phyloP scores from a whole-genome alignment of 2,797 vertebrate genomes.

The Anguilla marmorata region DNA sequence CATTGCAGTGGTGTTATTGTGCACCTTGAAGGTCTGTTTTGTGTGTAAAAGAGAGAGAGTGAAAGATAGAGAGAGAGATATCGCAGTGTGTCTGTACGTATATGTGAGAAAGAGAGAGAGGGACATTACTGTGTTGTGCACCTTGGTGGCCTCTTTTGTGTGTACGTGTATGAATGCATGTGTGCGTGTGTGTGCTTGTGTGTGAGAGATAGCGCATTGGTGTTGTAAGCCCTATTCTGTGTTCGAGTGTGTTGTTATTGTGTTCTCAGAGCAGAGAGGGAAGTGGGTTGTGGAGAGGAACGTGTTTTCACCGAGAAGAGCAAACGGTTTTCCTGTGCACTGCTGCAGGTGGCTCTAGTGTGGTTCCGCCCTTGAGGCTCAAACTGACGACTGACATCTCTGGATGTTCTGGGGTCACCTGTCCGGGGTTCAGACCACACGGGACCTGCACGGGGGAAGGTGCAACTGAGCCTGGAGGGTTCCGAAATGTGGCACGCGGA shows the following conservation, averaged over 20 bases:
- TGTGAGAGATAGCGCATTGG: neutral
- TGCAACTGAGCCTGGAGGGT: neutral
- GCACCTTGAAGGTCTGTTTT: neutral
- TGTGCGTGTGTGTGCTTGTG: conserved; percentile 24
- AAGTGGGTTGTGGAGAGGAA: conserved; percentile 27
- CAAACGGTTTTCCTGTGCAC: conserved; percentile 37
- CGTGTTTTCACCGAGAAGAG: neutral
- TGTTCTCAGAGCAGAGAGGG: conserved; percentile 16
- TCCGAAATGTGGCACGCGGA: neutral
- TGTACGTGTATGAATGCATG: conserved; percentile 49
- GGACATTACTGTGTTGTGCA: conserved; percentile 54
- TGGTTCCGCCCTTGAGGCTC: neutral
- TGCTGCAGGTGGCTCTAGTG: conserved; percentile 35
- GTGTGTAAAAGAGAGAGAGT: too few relatives aligned
- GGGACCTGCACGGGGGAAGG: neutral
- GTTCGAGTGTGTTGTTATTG: neutral
- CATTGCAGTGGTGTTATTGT: neutral
- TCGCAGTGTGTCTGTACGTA: too few relatives aligned
- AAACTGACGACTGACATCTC: neutral
- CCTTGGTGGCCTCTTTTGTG: conserved; percentile 39
- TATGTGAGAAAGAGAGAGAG: conserved; percentile 41
- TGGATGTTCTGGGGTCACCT: neutral
- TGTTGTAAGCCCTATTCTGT: neutral
- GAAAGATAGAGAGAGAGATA: too few relatives aligned
- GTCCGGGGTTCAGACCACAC: conserved; percentile 5